Evolutionary conservation across 2,113 vertebrate species (phyloP).

Genomic region (Pedionomus torquatus): DNA sequence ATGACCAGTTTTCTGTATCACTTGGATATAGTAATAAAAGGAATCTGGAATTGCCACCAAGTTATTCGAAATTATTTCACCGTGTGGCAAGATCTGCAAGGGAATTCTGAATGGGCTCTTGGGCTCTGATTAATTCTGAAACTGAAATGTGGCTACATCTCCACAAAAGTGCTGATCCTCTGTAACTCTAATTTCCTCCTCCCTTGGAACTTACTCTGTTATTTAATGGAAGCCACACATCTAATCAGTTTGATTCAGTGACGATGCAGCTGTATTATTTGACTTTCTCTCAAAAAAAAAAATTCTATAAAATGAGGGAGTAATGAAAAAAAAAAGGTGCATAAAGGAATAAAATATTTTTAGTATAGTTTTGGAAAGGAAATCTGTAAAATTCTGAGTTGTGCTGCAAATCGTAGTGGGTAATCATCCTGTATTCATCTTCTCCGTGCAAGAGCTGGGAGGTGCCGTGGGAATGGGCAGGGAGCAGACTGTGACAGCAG

Average conservation of each 20-base stretch:
- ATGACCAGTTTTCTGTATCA: neutral
- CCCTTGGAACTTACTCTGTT: neutral
- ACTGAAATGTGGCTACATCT: neutral
- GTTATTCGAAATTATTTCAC: neutral
- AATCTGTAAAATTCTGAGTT: neutral
- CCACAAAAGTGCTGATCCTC: conserved; percentile 23
- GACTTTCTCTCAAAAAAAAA: neutral
- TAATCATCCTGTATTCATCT: neutral
- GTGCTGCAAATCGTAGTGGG: neutral
- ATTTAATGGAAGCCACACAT: neutral
- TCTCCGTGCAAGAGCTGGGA: neutral
- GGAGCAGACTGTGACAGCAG: neutral
- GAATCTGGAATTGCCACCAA: neutral
- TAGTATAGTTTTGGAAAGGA: neutral
- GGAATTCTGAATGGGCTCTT: conserved; percentile 9
- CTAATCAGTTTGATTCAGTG: neutral
- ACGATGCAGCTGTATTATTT: neutral
- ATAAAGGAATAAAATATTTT: neutral
- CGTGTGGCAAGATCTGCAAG: neutral
- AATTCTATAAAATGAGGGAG: neutral
- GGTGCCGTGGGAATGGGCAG: neutral
- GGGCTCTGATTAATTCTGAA: neutral
- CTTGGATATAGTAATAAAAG: neutral
- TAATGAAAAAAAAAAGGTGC: neutral
- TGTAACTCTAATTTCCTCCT: neutral